phyloP scores from a whole-genome alignment of 2,888 invertebrate genomes.

The Epinotia nisella region DNA sequence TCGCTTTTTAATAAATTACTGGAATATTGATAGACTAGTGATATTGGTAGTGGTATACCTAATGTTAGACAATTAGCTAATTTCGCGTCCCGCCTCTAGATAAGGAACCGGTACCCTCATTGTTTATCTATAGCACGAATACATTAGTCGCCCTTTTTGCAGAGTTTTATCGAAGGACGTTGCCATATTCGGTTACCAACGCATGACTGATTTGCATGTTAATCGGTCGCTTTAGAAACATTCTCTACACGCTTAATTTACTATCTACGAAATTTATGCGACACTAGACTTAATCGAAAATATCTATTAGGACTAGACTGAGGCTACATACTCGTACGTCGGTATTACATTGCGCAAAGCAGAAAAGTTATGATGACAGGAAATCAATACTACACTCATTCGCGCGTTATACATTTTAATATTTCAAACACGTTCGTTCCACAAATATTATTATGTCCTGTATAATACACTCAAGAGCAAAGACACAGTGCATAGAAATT shows the following conservation, averaged over 20 bases:
- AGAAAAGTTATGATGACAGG: background rate
- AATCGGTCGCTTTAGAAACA: conserved; percentile 58
- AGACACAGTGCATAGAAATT: too few relatives aligned
- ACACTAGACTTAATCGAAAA: conserved; percentile 49
- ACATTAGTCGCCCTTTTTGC: conserved; percentile 54
- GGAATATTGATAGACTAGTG: background rate
- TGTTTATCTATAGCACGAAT: conserved; percentile 56
- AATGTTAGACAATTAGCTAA: conserved; percentile 56
- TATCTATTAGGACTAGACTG: conserved; percentile 44
- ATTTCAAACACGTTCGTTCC: too few relatives aligned
- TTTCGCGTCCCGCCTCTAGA: conserved; percentile 51
- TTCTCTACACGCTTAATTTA: conserved; percentile 53
- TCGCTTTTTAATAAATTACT: too few relatives aligned
- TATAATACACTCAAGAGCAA: too few relatives aligned
- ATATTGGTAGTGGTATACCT: conserved; percentile 18
- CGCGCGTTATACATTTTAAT: background rate
- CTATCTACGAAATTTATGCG: conserved; percentile 45
- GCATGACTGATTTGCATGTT: conserved; percentile 61
- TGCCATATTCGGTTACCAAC: conserved; percentile 47
- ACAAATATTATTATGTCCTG: too few relatives aligned
- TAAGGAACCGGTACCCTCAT: conserved; percentile 56
- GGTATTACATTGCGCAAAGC: background rate
- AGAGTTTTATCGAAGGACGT: conserved; percentile 49
- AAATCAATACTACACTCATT: background rate
- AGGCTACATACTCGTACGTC: background rate